Percentiles rank a stretch among this genome's conserved stretches.
Conservation (phyloP, 30 jellyfish, hydroid and myxozoan genomes). For the Turritopsis dohrnii region DNA sequence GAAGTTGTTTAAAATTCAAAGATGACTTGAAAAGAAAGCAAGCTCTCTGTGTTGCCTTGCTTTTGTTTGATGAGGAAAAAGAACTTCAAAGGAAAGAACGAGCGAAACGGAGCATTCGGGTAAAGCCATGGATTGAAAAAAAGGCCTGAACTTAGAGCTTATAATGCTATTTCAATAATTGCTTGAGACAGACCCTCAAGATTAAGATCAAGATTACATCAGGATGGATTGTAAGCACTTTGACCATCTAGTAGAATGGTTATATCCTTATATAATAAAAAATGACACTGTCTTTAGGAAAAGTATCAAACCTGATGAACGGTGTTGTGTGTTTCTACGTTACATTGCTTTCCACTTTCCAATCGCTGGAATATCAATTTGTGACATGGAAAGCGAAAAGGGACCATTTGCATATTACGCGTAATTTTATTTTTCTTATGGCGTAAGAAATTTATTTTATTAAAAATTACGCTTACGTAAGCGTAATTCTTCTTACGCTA, state of each 20-base stretch:
- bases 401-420: too few relatives aligned
- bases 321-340: constrained; percentile 9
- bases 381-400: too few relatives aligned
- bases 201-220: neutral
- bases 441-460: too few relatives aligned
- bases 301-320: constrained; percentile 8
- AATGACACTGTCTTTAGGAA: too few relatives aligned
- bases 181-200: neutral
- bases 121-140: neutral
- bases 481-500: too few relatives aligned
- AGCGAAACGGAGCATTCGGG: constrained; percentile 2
- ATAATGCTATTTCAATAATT: neutral
- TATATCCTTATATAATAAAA: neutral
- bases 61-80: neutral
- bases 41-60: constrained; percentile 5
- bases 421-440: too few relatives aligned
- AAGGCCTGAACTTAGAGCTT: neutral
- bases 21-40: neutral
- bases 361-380: neutral
- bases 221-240: neutral
- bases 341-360: neutral
- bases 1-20: neutral
- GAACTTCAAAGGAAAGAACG: neutral
- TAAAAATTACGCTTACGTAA: too few relatives aligned
- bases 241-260: neutral